Percentiles rank a stretch among this genome's conserved stretches.
Conservation (phyloP, 2,797 vertebrate genomes). For the Acanthopagrus latus region DNA sequence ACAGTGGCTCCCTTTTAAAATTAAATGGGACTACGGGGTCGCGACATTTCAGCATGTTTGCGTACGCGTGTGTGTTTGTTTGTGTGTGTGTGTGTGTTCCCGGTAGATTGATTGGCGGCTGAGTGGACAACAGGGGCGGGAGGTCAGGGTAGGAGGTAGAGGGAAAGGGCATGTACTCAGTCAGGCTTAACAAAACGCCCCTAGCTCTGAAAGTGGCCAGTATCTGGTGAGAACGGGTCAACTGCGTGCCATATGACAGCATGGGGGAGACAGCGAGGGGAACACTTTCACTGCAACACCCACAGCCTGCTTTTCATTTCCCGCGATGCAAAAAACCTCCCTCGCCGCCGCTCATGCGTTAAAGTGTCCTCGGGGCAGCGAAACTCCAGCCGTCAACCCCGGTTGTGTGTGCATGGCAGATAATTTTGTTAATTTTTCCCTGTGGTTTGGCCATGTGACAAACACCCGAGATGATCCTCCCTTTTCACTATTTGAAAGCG, state of each 20-base stretch:
- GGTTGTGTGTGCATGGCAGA: constrained; percentile 11
- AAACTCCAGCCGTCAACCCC: constrained; percentile 6
- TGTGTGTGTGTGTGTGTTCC: constrained; percentile 2
- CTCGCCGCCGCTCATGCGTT: constrained; percentile 12
- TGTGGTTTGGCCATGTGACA: constrained; percentile 26
- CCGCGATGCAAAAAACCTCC: constrained; percentile 24
- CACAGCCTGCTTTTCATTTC: constrained; percentile 22
- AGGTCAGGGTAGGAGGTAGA: constrained; percentile 50
- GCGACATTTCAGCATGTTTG: constrained; percentile 3
- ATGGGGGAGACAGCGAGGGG: constrained; percentile 10
- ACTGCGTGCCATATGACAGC: constrained; percentile 27
- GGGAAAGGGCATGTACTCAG: constrained; percentile 48
- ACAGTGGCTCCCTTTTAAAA: constrained; percentile 22
- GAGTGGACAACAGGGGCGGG: constrained; percentile 24
- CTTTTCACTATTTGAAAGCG: constrained; percentile 4
- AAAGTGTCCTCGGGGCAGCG: constrained; percentile 19
- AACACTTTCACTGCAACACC: constrained; percentile 8
- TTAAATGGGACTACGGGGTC: background rate
- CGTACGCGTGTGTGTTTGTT: background rate
- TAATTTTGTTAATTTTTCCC: constrained; percentile 44
- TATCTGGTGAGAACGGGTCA: constrained; percentile 45
- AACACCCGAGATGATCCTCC: background rate
- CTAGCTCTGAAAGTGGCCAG: constrained; percentile 49
- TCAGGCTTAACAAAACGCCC: constrained; percentile 58
- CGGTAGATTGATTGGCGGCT: constrained; percentile 55